Conservation (phyloP, 1,140 invertebrate genomes). For the Drosophila littoralis region DNA sequence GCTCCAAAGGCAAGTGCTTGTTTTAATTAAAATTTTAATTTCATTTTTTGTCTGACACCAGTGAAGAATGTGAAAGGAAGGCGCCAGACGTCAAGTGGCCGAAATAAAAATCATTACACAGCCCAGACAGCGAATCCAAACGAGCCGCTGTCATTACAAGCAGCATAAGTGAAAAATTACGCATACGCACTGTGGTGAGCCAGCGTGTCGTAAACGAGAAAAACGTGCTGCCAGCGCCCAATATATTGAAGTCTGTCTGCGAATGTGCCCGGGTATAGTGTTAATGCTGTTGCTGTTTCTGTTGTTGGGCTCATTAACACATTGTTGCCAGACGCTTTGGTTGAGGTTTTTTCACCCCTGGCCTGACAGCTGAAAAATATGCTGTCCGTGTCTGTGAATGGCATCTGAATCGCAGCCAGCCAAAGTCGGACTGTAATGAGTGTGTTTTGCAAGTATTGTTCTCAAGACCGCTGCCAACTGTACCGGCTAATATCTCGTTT, state of each 20-base stretch:
- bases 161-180: constrained; percentile 71
- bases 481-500: background rate
- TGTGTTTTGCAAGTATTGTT: background rate
- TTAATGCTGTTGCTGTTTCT: constrained; percentile 22
- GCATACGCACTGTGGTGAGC: constrained; percentile 63
- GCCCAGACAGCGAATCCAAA: constrained; percentile 14
- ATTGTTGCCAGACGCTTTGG: constrained; percentile 31
- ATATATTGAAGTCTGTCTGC: constrained; percentile 54
- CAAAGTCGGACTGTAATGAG: background rate
- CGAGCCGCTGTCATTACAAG: constrained; percentile 51
- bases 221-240: background rate
- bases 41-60: constrained; percentile 45
- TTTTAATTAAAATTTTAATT: constrained; percentile 83
- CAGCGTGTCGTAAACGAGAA: constrained; percentile 33
- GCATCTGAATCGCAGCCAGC: constrained; percentile 8
- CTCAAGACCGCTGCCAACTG: no score
- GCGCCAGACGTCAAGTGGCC: constrained; percentile 61
- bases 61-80: background rate
- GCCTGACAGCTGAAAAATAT: constrained; percentile 22
- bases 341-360: constrained; percentile 14
- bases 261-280: constrained; percentile 7
- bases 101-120: constrained; percentile 69
- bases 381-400: constrained; percentile 8
- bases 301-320: constrained; percentile 67
- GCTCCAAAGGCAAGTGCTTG: constrained; percentile 58